Percentiles rank a stretch among this genome's conserved stretches.
Evolutionary conservation across 2,113 vertebrate species (phyloP).

Genomic region (Cygnus buccinator): DNA sequence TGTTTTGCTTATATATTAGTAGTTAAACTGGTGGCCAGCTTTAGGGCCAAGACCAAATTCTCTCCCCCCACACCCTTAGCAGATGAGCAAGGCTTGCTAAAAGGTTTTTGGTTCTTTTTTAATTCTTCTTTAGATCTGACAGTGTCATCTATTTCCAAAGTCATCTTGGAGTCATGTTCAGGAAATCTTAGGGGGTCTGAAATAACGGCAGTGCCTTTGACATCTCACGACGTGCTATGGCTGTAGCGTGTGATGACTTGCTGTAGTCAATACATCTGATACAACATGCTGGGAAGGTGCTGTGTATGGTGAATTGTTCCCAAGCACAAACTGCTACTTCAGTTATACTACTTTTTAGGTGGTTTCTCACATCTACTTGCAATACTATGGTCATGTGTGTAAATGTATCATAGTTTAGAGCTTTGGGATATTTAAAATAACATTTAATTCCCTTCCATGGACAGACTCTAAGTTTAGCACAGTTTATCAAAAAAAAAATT

Average conservation of each 20-base stretch:
- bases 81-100: neutral
- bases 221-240: rapidly evolving
- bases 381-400: neutral
- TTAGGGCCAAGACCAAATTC: neutral
- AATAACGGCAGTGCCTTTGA: neutral
- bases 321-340: neutral
- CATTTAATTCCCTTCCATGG: neutral
- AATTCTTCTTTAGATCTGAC: neutral
- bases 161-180: neutral
- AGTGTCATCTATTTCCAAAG: neutral
- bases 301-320: neutral
- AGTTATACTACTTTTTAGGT: neutral
- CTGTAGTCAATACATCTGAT: neutral
- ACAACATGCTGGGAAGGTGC: neutral
- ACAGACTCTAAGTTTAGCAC: neutral
- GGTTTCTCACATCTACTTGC: neutral
- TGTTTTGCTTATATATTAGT: neutral
- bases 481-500: neutral
- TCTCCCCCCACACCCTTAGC: neutral
- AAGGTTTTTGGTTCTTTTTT: neutral
- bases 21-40: neutral
- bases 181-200: neutral
- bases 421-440: neutral
- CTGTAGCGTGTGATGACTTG: neutral
- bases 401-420: neutral